Evolutionary conservation across 92 coral and sea anemone genomes (phyloP).

Genomic region (Nematostella vectensis): DNA sequence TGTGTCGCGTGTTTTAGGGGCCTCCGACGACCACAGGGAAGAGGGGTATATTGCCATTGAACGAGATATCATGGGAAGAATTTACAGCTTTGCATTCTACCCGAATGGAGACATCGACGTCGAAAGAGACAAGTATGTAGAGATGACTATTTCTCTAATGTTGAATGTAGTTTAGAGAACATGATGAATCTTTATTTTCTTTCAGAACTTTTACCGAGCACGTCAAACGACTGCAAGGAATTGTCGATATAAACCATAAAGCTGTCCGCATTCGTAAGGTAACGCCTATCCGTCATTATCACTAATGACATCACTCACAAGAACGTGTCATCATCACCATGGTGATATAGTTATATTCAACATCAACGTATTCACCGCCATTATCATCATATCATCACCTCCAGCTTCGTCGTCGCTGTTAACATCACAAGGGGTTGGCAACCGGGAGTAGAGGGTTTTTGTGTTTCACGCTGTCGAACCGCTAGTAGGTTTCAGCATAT

Average conservation of each 20-base stretch:
- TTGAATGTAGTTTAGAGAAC: not conserved
- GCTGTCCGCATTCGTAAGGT: slow-evolving; percentile 95
- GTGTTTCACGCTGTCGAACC: too few species aligned
- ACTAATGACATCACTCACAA: not conserved
- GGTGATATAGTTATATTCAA: too few species aligned
- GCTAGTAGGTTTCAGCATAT: too few species aligned
- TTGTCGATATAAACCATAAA: slow-evolving; percentile 71
- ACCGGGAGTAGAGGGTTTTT: too few species aligned
- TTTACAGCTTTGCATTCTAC: slow-evolving; percentile 77
- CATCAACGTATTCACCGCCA: too few species aligned
- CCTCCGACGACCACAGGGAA: slow-evolving; percentile 60
- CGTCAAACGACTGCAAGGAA: slow-evolving; percentile 53
- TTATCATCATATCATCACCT: too few species aligned
- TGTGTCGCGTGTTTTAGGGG: too few species aligned
- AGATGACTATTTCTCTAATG: not conserved
- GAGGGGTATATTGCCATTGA: slow-evolving; percentile 69
- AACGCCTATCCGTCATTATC: not conserved
- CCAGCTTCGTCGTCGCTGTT: not conserved
- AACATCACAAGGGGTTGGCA: too few species aligned
- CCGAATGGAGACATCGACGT: slow-evolving; percentile 89
- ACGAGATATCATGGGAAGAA: slow-evolving; percentile 76
- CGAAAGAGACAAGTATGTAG: slow-evolving; percentile 67
- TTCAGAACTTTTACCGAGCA: slow-evolving; percentile 78
- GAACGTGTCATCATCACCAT: not conserved
- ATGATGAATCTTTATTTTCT: slow-evolving; percentile 1